Conservation (phyloP, 2,888 invertebrate genomes). For the Drosophila engyochracea region DNA sequence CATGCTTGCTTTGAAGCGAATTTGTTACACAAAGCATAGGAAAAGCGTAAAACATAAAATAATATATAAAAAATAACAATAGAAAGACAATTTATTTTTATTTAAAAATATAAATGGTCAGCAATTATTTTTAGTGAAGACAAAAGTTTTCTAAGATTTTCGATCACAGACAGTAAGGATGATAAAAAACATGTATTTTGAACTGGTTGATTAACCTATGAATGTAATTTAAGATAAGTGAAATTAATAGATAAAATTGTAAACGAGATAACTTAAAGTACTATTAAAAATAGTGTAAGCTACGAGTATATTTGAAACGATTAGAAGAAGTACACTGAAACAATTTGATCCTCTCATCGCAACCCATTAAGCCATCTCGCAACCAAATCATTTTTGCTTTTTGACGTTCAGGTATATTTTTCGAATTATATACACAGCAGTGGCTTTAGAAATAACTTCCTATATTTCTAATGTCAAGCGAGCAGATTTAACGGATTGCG, state of each 20-base stretch:
- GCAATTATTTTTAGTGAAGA: background rate
- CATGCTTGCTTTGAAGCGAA: background rate
- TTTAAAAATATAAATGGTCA: background rate
- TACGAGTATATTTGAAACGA: background rate
- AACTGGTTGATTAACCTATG: background rate
- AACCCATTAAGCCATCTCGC: background rate
- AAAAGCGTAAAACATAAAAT: background rate
- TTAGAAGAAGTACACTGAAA: background rate
- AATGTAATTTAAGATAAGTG: background rate
- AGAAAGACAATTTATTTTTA: background rate
- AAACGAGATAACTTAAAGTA: background rate
- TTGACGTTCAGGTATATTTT: background rate
- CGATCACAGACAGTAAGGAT: background rate
- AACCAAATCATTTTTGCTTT: background rate
- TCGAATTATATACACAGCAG: background rate
- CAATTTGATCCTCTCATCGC: background rate
- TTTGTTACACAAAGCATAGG: background rate
- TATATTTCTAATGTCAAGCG: background rate
- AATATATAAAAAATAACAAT: background rate
- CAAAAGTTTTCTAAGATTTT: background rate
- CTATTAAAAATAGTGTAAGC: background rate
- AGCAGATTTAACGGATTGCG: conserved; percentile 18
- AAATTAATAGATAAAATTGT: background rate
- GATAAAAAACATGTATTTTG: background rate
- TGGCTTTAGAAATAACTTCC: background rate